phyloP scores from a whole-genome alignment of 2,113 vertebrate species.

The Ceyx cyanopectus region DNA sequence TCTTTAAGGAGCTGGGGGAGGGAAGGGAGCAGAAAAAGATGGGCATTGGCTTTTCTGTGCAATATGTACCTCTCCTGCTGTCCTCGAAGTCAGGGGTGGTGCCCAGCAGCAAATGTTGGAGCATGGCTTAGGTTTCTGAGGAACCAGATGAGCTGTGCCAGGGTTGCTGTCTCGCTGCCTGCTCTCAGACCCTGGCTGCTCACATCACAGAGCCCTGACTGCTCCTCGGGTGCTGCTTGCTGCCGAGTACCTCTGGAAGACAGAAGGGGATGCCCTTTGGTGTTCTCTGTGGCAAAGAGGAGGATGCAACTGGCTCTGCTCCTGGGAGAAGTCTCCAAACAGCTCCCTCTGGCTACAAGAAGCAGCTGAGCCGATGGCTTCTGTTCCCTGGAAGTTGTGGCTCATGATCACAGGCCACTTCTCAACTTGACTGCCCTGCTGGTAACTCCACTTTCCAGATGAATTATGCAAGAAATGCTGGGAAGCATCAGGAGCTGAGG shows the following conservation, averaged over 20 bases:
- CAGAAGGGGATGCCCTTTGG: not conserved
- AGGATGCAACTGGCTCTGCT: not conserved
- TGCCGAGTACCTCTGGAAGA: not conserved
- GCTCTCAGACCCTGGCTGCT: not conserved
- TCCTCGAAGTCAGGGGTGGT: not conserved
- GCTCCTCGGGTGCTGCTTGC: not conserved
- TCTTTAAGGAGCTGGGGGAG: not conserved
- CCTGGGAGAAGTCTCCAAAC: not conserved
- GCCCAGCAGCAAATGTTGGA: not conserved
- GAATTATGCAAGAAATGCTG: slow-evolving; percentile 23
- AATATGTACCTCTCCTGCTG: not conserved
- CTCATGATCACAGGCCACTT: not conserved
- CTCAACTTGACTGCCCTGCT: not conserved
- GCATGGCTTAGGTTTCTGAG: not conserved
- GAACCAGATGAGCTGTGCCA: not conserved
- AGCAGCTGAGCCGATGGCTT: not conserved
- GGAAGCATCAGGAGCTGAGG: not conserved
- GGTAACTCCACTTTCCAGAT: not conserved
- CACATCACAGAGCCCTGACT: not conserved
- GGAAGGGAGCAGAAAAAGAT: too few species aligned
- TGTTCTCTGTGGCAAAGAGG: not conserved
- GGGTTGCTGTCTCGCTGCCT: not conserved
- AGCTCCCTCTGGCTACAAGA: slow-evolving; percentile 33
- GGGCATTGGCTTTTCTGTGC: not conserved
- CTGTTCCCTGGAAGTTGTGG: not conserved